A percentile compares a stretch with the other conserved stretches of the same genome.
phyloP scores from a whole-genome alignment of 2,113 vertebrate species.

The Zapornia atra region DNA sequence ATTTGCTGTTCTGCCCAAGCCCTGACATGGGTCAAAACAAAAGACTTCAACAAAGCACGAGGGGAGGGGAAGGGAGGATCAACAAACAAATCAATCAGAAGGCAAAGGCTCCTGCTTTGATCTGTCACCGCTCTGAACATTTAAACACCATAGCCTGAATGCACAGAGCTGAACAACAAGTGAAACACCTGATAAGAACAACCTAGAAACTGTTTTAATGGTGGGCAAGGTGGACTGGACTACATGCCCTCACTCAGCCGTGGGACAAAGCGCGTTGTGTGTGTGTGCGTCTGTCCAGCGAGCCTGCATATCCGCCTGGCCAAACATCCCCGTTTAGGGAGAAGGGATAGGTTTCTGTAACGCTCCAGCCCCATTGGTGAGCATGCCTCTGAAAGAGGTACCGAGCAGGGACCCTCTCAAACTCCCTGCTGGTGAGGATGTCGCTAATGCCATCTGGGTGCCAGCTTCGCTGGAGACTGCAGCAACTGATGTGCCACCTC shows the following conservation, averaged over 20 bases:
- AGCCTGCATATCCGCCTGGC: neutral
- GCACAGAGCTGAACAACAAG: neutral
- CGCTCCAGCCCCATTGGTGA: neutral
- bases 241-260: accelerated
- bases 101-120: neutral
- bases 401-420: neutral
- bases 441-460: neutral
- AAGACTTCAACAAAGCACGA: neutral
- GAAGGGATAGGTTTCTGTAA: neutral
- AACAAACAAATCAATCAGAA: neutral
- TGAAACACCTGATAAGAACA: neutral
- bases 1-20: neutral
- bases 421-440: neutral
- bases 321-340: neutral
- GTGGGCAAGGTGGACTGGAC: neutral
- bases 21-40: neutral
- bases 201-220: neutral
- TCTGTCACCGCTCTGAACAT: neutral
- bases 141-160: neutral
- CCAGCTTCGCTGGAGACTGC: neutral
- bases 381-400: neutral
- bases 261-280: neutral
- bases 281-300: neutral
- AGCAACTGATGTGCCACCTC: neutral
- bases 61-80: accelerated